Base-by-base conservation (phyloP, 1,140 invertebrate genomes). In the Hyles euphorbiae region DNA sequence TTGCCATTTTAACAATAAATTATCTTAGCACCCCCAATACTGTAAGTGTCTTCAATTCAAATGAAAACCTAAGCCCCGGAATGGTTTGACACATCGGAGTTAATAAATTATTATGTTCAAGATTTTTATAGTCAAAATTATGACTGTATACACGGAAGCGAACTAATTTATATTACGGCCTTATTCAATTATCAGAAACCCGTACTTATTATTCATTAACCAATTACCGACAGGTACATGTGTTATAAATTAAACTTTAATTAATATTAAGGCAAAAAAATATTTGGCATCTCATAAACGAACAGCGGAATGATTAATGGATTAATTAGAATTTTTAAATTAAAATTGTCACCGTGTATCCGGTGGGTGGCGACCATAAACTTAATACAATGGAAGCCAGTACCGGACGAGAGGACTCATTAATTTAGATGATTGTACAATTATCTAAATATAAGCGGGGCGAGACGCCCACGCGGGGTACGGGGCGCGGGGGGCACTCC, bases 371-470 rank as follows among this genome's bases (percentile, higher is more conserved):
- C 63, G 63, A 68, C 64, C 67, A 75, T 74, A 77, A 76, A 84
- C 75, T 78, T 72, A 81, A 82, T 78, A 87, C 76, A 87, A 88
- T 85, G 80, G 76, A 80, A 68, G 72, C 73, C 74, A 80, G 79
- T 60, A 74, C 81, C 82, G 83, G 82, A 87, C 83, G 78, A 82
- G 76, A 85, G 70, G 72, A 78, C 83, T 88, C 86, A 86, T 88
- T 88, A 88, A 88, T 87, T 88, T 87, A 87, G 83, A 87, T 88
- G 85, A 88, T 88, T 88, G 83, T 88, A 88, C 85, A 88, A 88
- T 88, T 88, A 88, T 88, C 85, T 88, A 88, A 88, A 88, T 86
- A 87, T 88, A 88, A 88, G 83, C 85, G 81, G 72, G 83, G 81
- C 78, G 81, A 85, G 82, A 83, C 82, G 76, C 76, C 78, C 78